phyloP scores from a whole-genome alignment of 2,113 vertebrate species.

The Bubalus kerabau region DNA sequence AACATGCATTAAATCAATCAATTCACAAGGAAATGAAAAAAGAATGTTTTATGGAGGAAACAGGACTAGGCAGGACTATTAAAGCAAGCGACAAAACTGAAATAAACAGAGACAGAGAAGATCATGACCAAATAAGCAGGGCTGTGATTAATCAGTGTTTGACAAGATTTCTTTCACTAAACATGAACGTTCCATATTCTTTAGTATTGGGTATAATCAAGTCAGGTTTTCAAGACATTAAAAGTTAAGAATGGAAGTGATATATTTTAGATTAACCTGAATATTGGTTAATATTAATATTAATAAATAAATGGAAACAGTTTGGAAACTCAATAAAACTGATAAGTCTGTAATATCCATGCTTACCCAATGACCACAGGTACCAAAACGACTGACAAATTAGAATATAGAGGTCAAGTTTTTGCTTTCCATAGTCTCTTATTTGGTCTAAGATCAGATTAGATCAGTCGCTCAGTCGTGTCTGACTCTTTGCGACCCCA shows the following conservation, averaged over 20 bases:
- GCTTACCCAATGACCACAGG: not conserved
- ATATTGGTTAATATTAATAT: not conserved
- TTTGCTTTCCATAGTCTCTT: not conserved
- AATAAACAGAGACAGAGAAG: not conserved
- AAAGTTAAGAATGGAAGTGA: not conserved
- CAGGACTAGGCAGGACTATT: not conserved
- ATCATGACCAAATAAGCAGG: not conserved
- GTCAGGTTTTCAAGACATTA: not conserved
- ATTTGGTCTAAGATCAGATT: not conserved
- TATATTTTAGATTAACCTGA: slow-evolving; percentile 4
- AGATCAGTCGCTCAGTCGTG: no score
- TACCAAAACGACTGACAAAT: not conserved
- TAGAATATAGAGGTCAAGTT: not conserved
- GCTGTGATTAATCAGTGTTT: not conserved
- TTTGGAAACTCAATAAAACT: not conserved
- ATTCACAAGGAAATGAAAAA: not conserved
- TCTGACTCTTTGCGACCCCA: no score
- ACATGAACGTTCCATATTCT: not conserved
- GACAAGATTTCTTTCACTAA: not conserved
- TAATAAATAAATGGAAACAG: not conserved
- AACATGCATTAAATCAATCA: not conserved
- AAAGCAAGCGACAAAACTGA: not conserved
- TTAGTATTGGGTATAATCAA: not conserved
- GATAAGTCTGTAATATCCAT: not conserved
- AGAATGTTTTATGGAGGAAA: not conserved